Conservation (phyloP, 2,113 vertebrate species). For the Chionodraco myersi region DNA sequence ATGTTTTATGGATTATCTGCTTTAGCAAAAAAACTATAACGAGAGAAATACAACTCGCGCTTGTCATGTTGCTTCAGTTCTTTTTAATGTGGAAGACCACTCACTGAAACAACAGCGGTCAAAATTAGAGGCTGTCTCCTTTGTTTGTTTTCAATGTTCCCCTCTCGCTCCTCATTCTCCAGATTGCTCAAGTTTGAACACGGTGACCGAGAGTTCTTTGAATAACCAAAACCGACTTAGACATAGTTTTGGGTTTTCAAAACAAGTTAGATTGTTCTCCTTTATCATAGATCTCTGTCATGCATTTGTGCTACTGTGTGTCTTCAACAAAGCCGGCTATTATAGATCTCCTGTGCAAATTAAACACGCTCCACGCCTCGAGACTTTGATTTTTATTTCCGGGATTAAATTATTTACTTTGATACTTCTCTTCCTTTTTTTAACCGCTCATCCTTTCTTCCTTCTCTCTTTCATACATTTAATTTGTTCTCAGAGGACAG, state of each 20-base stretch:
- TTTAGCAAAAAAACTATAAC: slow-evolving; percentile 76
- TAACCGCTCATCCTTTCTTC: slow-evolving; percentile 32
- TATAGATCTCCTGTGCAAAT: slow-evolving; percentile 22
- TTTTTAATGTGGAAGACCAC: slow-evolving; percentile 74
- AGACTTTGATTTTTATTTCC: slow-evolving; percentile 51
- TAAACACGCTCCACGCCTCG: slow-evolving; percentile 14
- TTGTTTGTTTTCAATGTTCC: slow-evolving; percentile 52
- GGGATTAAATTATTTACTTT: slow-evolving; percentile 59
- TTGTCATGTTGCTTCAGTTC: slow-evolving; percentile 77
- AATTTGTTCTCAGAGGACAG: slow-evolving; percentile 83
- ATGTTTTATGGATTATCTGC: slow-evolving; percentile 82
- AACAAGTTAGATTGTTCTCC: slow-evolving; percentile 9
- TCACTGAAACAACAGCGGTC: slow-evolving; percentile 64
- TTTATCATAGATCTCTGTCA: slow-evolving; percentile 4
- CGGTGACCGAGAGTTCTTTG: slow-evolving; percentile 27
- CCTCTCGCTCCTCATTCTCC: slow-evolving; percentile 22
- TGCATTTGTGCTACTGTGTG: slow-evolving; percentile 6
- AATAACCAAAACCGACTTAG: slow-evolving; percentile 15
- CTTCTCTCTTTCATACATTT: slow-evolving; percentile 69
- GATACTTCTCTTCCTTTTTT: slow-evolving; percentile 19
- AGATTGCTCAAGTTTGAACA: slow-evolving; percentile 17
- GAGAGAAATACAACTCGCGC: slow-evolving; percentile 75
- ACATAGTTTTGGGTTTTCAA: slow-evolving; percentile 5
- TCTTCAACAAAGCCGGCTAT: slow-evolving; percentile 17
- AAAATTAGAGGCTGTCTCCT: slow-evolving; percentile 71